Evolutionary conservation across 2,888 invertebrate species (phyloP).

Genomic region (Capitulum mitella): DNA sequence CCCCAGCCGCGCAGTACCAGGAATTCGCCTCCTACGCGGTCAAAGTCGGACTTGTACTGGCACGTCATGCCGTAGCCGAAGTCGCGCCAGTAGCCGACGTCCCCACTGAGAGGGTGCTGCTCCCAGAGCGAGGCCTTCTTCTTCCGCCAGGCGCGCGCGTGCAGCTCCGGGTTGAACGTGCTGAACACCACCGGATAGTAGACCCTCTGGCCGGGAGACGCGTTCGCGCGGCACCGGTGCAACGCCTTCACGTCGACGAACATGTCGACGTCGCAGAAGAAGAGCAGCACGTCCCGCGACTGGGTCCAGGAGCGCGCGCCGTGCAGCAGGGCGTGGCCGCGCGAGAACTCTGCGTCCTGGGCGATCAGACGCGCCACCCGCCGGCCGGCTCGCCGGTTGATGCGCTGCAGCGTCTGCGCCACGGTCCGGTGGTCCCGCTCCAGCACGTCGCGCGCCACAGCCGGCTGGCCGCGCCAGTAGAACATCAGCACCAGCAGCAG

Average conservation of each 20-base stretch:
- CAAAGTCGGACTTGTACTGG: constrained; percentile 67
- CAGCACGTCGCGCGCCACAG: not conserved
- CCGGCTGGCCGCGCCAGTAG: not conserved
- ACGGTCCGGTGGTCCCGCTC: not conserved
- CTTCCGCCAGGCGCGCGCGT: not conserved
- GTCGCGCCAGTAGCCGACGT: constrained; percentile 73
- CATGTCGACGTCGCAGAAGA: constrained; percentile 72
- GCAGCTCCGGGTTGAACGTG: constrained; percentile 65
- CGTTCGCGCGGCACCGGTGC: constrained; percentile 52
- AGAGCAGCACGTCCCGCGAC: constrained; percentile 57
- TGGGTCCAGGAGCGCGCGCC: constrained; percentile 41
- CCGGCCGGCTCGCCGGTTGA: not conserved
- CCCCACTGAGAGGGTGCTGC: constrained; percentile 64
- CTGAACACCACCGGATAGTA: constrained; percentile 75
- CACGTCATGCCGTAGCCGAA: constrained; percentile 77
- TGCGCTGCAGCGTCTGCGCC: not conserved
- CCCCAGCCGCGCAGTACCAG: constrained; percentile 71
- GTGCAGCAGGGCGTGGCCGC: constrained; percentile 46
- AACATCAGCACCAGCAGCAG: not conserved
- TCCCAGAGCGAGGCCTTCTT: not conserved
- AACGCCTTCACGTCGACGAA: constrained; percentile 65
- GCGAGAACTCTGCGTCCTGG: not conserved
- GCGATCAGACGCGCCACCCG: not conserved
- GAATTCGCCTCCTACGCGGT: constrained; percentile 54
- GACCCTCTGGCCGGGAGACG: constrained; percentile 50